Percentiles rank a stretch among this genome's conserved stretches.
phyloP scores from a whole-genome alignment of 1,140 invertebrate species.

The Drosophila santomea region DNA sequence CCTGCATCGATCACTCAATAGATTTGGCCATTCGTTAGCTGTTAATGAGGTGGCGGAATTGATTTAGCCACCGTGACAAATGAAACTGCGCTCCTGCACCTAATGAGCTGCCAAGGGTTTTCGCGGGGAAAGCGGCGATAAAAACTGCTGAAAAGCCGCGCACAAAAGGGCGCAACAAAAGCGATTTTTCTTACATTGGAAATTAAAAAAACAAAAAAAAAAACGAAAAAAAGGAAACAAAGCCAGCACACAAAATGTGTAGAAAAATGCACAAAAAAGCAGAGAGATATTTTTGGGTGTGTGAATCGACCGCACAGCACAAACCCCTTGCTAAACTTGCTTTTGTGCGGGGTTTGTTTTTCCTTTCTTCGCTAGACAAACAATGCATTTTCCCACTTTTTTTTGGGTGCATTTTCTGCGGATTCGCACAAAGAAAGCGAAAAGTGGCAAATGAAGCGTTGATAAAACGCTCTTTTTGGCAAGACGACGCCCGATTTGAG shows the following conservation, averaged over 20 bases:
- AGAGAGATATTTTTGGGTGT: slow-evolving; percentile 37
- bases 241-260: slow-evolving; percentile 44
- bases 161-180: slow-evolving; percentile 72
- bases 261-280: slow-evolving; percentile 54
- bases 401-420: slow-evolving; percentile 50
- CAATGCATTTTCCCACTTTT: slow-evolving; percentile 58
- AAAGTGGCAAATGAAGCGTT: slow-evolving; percentile 75
- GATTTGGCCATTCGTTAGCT: slow-evolving; percentile 23
- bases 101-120: slow-evolving; percentile 67
- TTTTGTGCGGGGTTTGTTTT: slow-evolving; percentile 70
- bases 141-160: slow-evolving; percentile 67
- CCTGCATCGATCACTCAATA: too few relatives aligned
- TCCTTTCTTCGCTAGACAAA: slow-evolving; percentile 73
- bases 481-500: slow-evolving; percentile 32
- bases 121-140: slow-evolving; percentile 17
- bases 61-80: slow-evolving; percentile 72
- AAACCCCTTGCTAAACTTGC: slow-evolving; percentile 69
- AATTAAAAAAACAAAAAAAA: slow-evolving; percentile 32
- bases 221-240: slow-evolving; percentile 19
- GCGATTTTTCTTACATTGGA: slow-evolving; percentile 65
- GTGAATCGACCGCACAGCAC: slow-evolving; percentile 45
- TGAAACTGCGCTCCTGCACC: slow-evolving; percentile 63
- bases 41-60: slow-evolving; percentile 61
- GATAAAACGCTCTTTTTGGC: slow-evolving; percentile 46
- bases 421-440: slow-evolving; percentile 44